Evolutionary conservation across 2,113 vertebrate species (phyloP).

Genomic region (Prolemur simus): DNA sequence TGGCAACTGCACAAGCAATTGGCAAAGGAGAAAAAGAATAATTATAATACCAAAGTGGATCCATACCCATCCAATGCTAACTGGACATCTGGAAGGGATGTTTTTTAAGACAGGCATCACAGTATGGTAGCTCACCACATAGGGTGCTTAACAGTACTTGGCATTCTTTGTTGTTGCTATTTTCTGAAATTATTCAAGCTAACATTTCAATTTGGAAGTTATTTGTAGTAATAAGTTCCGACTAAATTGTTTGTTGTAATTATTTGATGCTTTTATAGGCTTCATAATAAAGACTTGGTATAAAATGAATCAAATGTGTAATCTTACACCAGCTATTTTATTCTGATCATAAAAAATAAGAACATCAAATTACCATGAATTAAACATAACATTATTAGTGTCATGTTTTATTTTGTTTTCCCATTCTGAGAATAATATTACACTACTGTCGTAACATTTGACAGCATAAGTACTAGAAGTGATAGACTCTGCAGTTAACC

Average conservation of each 20-base stretch:
- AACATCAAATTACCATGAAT: slow-evolving; percentile 76
- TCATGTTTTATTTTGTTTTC: slow-evolving; percentile 70
- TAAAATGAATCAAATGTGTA: slow-evolving; percentile 62
- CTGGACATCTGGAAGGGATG: background rate
- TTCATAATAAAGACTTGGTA: slow-evolving; percentile 53
- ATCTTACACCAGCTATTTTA: slow-evolving; percentile 64
- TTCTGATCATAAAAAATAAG: slow-evolving; percentile 67
- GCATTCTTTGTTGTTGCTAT: slow-evolving; percentile 1
- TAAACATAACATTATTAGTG: slow-evolving; percentile 76
- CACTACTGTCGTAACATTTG: slow-evolving; percentile 49
- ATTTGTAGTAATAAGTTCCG: slow-evolving; percentile 62
- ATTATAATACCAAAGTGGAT: background rate
- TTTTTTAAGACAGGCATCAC: background rate
- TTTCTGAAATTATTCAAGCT: slow-evolving; percentile 27
- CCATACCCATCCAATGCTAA: background rate
- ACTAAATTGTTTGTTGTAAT: slow-evolving; percentile 65
- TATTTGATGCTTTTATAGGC: slow-evolving; percentile 75
- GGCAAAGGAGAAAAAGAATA: background rate
- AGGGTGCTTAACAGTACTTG: background rate
- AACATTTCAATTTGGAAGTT: slow-evolving; percentile 64
- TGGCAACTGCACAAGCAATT: background rate
- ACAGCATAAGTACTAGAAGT: slow-evolving; percentile 53
- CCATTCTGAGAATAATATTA: slow-evolving; percentile 48
- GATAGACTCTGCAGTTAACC: slow-evolving; percentile 47
- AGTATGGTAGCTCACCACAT: background rate